Base-by-base conservation (phyloP, 2,797 vertebrate species). In the Lepus oiostolus region DNA sequence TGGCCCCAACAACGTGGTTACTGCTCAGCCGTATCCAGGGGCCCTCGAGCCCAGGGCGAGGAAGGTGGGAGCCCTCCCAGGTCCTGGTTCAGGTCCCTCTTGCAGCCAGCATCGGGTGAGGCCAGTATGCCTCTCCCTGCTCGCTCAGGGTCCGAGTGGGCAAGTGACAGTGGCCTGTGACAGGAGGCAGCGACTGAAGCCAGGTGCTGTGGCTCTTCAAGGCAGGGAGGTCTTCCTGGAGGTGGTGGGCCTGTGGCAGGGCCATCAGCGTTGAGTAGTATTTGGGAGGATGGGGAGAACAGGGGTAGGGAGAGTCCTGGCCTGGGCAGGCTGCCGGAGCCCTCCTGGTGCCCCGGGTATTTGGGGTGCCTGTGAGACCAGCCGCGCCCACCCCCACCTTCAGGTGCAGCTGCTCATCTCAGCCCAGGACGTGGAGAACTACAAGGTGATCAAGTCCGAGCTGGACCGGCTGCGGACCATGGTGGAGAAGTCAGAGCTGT, bases 401-500 rank as follows among this genome's bases (percentile, higher is more conserved):
- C 97, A 99, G 99, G 99, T 99, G 94, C 99, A 99, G 98, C 98
- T 99, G 88, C 98, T 99, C 83, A 99, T 99, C 98, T 99, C 99
- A 0, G 95, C 99, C 87, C 99, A 99, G 98, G 99, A 99, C 13
- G 99, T 99, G 0, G 99, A 99, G 97, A 99, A 99, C 98, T 99
- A 99, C 97, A 99, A 99, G 96, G 98, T 99, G 95, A 99, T 99
- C 97, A 99, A 99, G 70, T 98, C 98, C 0, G 99, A 99, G 97
- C 98, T 99, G 97, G 99, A 99, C 97, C 99, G 99, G 0, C 99
- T 99, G 30, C 98, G 99, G 70, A 99, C 98, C 0, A 99, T 99
- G 99, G 99, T 99, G 96, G 99, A 99, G 98, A 99, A 99, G 92
- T 99, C 99, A 0, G 99, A 99, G 96, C 99, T 99, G 72, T 99